Conservation (phyloP, 1,140 invertebrate species). For the Papilio xuthus region DNA sequence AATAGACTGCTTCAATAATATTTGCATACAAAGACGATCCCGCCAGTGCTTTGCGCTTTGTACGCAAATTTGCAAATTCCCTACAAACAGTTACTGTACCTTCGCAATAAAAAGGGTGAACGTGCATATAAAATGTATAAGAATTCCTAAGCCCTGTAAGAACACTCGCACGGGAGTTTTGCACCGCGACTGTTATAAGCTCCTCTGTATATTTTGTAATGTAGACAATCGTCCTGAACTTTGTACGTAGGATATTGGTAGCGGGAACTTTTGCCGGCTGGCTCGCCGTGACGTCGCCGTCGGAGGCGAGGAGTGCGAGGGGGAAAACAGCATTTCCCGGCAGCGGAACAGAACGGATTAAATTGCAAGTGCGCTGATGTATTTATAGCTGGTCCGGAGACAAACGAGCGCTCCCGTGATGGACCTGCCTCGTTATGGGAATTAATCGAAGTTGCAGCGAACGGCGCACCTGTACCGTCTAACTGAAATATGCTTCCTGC, state of each 20-base stretch:
- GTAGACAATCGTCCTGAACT: slow-evolving; percentile 35
- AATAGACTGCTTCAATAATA: slow-evolving; percentile 76
- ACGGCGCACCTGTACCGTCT: slow-evolving; percentile 72
- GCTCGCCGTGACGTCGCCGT: slow-evolving; percentile 47
- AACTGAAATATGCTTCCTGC: slow-evolving; percentile 68
- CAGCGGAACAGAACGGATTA: slow-evolving; percentile 75
- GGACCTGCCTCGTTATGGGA: slow-evolving; percentile 79
- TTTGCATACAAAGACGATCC: slow-evolving; percentile 77
- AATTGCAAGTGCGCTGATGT: slow-evolving; percentile 80
- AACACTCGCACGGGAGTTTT: slow-evolving; percentile 10
- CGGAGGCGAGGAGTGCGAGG: slow-evolving; percentile 43
- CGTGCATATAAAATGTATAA: slow-evolving; percentile 37
- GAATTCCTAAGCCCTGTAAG: slow-evolving; percentile 27
- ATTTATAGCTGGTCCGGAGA: slow-evolving; percentile 79
- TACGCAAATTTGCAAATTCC: slow-evolving; percentile 74
- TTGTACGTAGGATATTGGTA: slow-evolving; percentile 36
- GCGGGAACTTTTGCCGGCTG: slow-evolving; percentile 49
- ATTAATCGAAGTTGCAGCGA: slow-evolving; percentile 78
- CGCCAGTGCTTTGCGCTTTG: slow-evolving; percentile 69
- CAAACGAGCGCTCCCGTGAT: slow-evolving; percentile 77
- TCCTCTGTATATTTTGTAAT: slow-evolving; percentile 21
- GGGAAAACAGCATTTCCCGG: slow-evolving; percentile 57
- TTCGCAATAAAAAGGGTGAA: slow-evolving; percentile 46
- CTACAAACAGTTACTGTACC: slow-evolving; percentile 61
- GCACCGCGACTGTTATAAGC: slow-evolving; percentile 20